Base-by-base conservation (phyloP, 2,888 invertebrate species). In the Erebia aethiops region DNA sequence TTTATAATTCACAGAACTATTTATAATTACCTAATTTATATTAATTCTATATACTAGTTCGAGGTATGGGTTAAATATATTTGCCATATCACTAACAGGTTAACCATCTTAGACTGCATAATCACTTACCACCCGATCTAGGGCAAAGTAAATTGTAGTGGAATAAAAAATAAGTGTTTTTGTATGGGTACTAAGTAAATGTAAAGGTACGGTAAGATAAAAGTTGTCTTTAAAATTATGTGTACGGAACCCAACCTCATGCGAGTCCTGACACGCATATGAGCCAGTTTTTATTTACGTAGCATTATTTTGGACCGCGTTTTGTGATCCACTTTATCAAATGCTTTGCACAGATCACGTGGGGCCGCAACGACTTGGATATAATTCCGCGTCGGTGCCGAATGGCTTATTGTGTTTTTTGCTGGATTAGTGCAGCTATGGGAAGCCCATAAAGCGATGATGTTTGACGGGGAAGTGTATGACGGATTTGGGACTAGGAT, bases 251-350 rank as follows among this genome's bases (percentile, higher is more conserved):
- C 62, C 49, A 3, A 21, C 62, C 46, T 18, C 14, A 49, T 14
- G 14, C 21, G 21, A 7, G 14, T 21, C 7, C 7, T 21, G 18
- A 46, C 14, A 18, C 49, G 46, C 90, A 86, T 87, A 83, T 87
- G 85, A 86, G 86, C 84, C 86, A 87, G 83, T 83, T 89, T 87
- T 88, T 90, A 91, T 92, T 91, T 91, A 91, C 91, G 89, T 88
- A 87, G 85, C 86, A 85, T 77, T 71, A 75, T 76, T 75, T 75
- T 76, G 85, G 83, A 82, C 81, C 82, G 85, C 88, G 87, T 91
- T 90, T 90, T 90, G 91, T 90, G 91, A 90, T 91, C 91, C 90
- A 92, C 91, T 92, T 91, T 92, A 92, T 92, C 91, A 92, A 91
- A 91, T 83, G 90, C 87, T 90, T 90, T 88, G 87, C 87, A 85